phyloP scores from a whole-genome alignment of 2,113 vertebrate species.

The Dasyprocta punctata region DNA sequence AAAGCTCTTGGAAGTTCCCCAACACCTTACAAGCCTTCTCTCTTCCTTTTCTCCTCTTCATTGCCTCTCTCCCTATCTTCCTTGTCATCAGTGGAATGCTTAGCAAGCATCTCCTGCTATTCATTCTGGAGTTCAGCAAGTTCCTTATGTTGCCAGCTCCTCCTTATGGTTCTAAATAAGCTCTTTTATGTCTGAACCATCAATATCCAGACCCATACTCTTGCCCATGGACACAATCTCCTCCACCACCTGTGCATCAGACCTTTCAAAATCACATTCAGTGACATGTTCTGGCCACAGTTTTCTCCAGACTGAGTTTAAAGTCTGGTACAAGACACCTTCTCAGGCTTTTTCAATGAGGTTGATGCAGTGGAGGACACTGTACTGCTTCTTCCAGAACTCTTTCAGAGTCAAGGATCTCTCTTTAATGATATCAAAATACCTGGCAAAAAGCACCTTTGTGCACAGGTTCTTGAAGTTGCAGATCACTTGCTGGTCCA shows the following conservation, averaged over 20 bases:
- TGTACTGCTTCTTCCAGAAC: background rate
- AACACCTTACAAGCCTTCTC: background rate
- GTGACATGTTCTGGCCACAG: background rate
- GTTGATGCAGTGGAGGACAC: background rate
- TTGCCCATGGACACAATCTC: background rate
- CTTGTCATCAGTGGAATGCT: too few species aligned
- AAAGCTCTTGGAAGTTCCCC: background rate
- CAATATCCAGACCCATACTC: background rate
- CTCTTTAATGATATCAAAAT: background rate
- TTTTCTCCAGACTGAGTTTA: background rate
- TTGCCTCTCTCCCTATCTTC: background rate
- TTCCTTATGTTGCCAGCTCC: background rate
- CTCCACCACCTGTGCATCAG: too few species aligned
- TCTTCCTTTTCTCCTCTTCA: background rate
- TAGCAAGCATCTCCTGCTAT: too few species aligned
- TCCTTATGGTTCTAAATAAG: background rate
- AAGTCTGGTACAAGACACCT: background rate
- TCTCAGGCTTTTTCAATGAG: background rate
- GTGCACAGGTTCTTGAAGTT: background rate
- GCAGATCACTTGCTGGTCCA: background rate
- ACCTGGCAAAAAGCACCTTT: background rate
- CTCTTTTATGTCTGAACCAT: background rate
- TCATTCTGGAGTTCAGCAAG: background rate
- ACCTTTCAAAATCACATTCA: background rate
- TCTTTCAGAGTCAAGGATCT: background rate